Percentiles rank a stretch among this genome's conserved stretches.
Conservation (phyloP, 1,140 invertebrate species). For the Megalopta genalis region DNA sequence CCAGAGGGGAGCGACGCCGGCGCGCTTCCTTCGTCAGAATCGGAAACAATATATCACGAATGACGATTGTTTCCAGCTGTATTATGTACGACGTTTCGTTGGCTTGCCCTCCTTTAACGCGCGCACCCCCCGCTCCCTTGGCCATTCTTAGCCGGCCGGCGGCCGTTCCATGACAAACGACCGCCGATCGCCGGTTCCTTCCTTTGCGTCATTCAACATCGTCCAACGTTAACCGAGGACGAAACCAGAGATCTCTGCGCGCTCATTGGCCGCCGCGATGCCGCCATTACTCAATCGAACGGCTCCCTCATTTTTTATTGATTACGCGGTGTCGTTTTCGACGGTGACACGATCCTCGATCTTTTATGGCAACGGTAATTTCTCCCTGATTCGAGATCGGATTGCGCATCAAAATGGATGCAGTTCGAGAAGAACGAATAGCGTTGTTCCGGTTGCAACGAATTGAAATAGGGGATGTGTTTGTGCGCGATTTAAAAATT, state of each 20-base stretch:
- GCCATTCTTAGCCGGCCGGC: slow-evolving; percentile 9
- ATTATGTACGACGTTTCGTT: slow-evolving; percentile 55
- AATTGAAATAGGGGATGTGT: too few species aligned
- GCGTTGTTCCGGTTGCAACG: too few species aligned
- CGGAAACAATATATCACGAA: slow-evolving; percentile 52
- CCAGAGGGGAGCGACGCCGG: slow-evolving; percentile 13
- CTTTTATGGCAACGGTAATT: too few species aligned
- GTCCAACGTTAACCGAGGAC: background rate
- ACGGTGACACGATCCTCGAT: too few species aligned
- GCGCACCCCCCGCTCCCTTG: slow-evolving; percentile 18
- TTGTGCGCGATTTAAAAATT: too few species aligned
- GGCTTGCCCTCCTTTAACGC: slow-evolving; percentile 9
- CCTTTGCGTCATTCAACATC: slow-evolving; percentile 5
- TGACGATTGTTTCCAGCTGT: slow-evolving; percentile 49
- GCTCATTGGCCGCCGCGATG: background rate
- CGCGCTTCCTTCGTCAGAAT: slow-evolving; percentile 28
- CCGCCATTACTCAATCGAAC: background rate
- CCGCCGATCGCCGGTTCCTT: background rate
- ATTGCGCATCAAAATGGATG: too few species aligned
- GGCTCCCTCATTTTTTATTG: background rate
- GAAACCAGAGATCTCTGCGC: background rate
- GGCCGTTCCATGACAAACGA: slow-evolving; percentile 9
- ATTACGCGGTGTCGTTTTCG: background rate
- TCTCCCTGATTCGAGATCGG: too few species aligned
- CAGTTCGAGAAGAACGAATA: too few species aligned